Percentiles rank a stretch among this genome's conserved stretches.
Conservation (phyloP, 2,888 invertebrate genomes). For the Drosophila aldrichi region DNA sequence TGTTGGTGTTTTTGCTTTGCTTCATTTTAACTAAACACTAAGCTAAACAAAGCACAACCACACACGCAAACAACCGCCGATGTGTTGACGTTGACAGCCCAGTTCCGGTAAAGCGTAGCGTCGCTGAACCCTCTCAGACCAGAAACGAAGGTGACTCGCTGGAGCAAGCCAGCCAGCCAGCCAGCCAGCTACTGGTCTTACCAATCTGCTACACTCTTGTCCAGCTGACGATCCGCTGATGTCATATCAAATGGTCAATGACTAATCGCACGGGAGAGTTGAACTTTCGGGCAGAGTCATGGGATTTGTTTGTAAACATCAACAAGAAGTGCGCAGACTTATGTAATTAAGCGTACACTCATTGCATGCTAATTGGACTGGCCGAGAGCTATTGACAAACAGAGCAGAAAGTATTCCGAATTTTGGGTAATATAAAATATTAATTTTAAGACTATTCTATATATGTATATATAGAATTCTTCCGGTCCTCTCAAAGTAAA, state of each 20-base stretch:
- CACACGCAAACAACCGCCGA: constrained; percentile 51
- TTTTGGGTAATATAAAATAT: no score
- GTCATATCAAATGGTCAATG: constrained; percentile 52
- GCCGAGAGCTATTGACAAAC: background rate
- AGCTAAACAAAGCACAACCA: constrained; percentile 41
- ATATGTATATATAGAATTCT: no score
- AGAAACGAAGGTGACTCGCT: constrained; percentile 60
- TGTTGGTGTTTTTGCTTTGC: constrained; percentile 15
- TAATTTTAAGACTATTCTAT: no score
- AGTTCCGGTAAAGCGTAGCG: constrained; percentile 62
- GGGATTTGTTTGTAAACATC: constrained; percentile 20
- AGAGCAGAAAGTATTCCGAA: no score
- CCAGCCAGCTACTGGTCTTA: constrained; percentile 70
- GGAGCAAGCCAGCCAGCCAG: constrained; percentile 1
- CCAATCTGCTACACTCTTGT: constrained; percentile 3
- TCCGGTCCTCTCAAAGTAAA: no score
- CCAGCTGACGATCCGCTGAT: constrained; percentile 57
- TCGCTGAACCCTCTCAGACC: constrained; percentile 23
- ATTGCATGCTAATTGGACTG: constrained; percentile 1
- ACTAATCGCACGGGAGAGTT: constrained; percentile 15
- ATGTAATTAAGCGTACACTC: constrained; percentile 18
- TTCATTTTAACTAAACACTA: constrained; percentile 38
- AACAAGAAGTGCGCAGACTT: constrained; percentile 3
- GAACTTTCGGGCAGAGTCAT: constrained; percentile 23
- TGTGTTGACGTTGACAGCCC: constrained; percentile 53